Percentiles rank a stretch among this genome's conserved stretches.
phyloP scores from a whole-genome alignment of 2,113 vertebrate species.

The Ochotona princeps region DNA sequence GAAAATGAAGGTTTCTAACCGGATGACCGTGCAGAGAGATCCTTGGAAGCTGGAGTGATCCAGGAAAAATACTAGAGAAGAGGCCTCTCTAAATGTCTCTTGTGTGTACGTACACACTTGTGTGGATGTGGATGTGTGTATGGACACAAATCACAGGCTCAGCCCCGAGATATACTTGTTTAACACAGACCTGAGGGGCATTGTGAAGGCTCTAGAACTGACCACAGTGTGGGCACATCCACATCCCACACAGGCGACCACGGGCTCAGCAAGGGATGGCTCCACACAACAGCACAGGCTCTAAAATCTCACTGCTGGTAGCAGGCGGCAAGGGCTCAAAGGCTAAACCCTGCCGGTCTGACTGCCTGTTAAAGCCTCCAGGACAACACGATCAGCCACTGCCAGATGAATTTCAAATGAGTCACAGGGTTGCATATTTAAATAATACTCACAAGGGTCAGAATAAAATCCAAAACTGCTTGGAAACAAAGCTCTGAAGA shows the following conservation, averaged over 20 bases:
- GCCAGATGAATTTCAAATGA: background rate
- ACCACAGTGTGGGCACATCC: background rate
- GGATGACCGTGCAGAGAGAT: background rate
- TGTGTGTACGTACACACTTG: background rate
- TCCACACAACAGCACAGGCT: background rate
- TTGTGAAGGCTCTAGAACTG: background rate
- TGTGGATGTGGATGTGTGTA: background rate
- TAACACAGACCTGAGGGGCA: background rate
- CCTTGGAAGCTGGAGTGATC: background rate
- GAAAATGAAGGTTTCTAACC: background rate
- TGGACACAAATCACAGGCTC: background rate
- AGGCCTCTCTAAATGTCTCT: background rate
- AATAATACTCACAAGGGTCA: slow-evolving; percentile 14
- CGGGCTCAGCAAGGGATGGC: background rate
- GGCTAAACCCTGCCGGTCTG: background rate
- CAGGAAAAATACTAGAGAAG: background rate
- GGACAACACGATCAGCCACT: background rate
- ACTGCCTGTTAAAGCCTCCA: background rate
- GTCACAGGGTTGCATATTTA: background rate
- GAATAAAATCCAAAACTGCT: slow-evolving; percentile 37
- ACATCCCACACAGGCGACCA: background rate
- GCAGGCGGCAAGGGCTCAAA: background rate
- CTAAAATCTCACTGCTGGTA: background rate
- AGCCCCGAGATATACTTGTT: background rate
- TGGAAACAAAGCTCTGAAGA: slow-evolving; percentile 8